phyloP scores from a whole-genome alignment of 2,888 invertebrate species.

The Apamea crenata region DNA sequence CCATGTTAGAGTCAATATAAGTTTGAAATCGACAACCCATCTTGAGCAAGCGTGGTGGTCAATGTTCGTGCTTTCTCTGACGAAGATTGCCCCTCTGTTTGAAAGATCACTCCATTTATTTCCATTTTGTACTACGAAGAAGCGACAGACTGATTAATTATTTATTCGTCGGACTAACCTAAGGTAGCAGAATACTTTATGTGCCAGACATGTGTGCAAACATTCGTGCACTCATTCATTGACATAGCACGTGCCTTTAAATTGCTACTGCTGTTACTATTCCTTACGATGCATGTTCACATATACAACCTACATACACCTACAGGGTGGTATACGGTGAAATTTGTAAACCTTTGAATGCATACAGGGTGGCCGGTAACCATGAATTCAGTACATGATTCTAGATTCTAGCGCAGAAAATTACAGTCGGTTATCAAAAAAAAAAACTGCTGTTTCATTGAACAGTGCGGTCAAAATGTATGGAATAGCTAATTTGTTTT shows the following conservation, averaged over 20 bases:
- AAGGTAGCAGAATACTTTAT: background rate
- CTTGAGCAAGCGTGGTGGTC: no score
- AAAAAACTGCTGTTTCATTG: no score
- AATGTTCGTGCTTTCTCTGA: no score
- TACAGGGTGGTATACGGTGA: background rate
- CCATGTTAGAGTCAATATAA: no score
- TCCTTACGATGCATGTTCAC: background rate
- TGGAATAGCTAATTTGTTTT: no score
- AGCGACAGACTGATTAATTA: background rate
- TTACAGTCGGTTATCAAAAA: no score
- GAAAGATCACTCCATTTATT: background rate
- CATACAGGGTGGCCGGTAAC: no score
- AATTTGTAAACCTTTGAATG: background rate
- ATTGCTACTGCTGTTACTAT: slow-evolving; percentile 13
- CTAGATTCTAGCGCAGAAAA: no score
- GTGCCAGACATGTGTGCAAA: slow-evolving; percentile 10
- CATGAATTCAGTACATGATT: no score
- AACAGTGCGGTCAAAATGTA: no score
- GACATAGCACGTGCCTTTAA: slow-evolving; percentile 11
- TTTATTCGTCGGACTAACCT: background rate
- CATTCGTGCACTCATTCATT: background rate
- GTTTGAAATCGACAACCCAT: no score
- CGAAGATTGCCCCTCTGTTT: no score
- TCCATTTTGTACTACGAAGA: background rate
- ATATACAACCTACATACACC: background rate